These are phyloP conservation scores for Struthio camelus DNA, from an alignment of 2,113 vertebrate species.

Conservation along the genomic window DNA sequence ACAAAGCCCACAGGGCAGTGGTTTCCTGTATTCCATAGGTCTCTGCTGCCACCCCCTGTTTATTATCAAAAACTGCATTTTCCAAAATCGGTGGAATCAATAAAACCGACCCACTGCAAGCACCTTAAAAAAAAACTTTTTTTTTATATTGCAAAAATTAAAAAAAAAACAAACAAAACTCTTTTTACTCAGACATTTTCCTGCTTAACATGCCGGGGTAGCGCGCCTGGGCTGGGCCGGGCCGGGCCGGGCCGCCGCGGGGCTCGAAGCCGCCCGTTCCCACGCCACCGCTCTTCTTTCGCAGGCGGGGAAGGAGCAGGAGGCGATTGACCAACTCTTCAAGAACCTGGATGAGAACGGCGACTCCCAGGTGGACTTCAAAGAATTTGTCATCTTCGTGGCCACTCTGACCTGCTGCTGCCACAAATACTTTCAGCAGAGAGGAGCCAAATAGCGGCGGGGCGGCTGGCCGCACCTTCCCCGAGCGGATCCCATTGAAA, in stretches of 20 bases:
- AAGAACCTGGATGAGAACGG: constrained; percentile 73
- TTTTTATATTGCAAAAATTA: too few species aligned
- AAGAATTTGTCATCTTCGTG: constrained; percentile 75
- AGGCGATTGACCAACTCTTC: constrained; percentile 57
- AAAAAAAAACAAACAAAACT: background rate
- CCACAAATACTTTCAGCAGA: constrained; percentile 61
- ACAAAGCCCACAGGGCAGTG: fast-evolving
- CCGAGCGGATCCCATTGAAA: too few species aligned
- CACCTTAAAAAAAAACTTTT: background rate
- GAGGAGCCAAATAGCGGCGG: background rate
- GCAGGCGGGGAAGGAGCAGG: constrained; percentile 67
- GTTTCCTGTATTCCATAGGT: background rate
- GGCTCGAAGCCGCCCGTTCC: too few species aligned
- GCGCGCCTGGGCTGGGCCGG: too few species aligned
- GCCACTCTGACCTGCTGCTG: constrained; percentile 65
- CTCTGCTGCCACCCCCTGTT: constrained; percentile 33
- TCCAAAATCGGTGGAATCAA: background rate
- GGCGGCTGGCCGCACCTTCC: too few species aligned
- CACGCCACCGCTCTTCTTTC: background rate
- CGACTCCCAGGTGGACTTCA: constrained; percentile 78
- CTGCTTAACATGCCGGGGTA: background rate
- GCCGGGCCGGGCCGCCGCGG: too few species aligned
- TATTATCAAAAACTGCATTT: background rate
- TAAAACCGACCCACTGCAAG: too few species aligned
- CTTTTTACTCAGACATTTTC: background rate